Evolutionary conservation across 2,113 vertebrate species (phyloP), one percentile per base, ranked within the genome.

Genomic region (Butastur rufipennis): DNA sequence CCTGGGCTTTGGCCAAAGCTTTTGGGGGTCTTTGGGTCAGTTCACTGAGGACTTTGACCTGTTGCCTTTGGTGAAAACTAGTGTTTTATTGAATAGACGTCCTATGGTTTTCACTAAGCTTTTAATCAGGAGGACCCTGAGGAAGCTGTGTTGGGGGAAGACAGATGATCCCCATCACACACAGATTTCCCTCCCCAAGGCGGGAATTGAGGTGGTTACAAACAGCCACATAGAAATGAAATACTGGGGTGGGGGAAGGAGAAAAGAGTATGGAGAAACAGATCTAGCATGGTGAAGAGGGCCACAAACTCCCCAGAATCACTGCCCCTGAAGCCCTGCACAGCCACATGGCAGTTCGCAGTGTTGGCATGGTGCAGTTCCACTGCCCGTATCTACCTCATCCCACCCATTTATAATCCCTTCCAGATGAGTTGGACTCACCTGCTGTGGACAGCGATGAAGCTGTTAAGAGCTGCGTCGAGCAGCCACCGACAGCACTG

Each of bases 341-440:
- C 1, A 0, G 42, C 36, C 34, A 17, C 7, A 18, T 0, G 0
- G 50, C 29, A 7, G 58, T 14, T 43, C 0, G 1, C 29, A 27
- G 47, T 20, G 23, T 11, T 31, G 26, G 27, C 74, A 36, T 0
- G 1, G 42, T 48, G 4, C 53, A 73, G 48, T 34, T 29, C 26
- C 29, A 16, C 31, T 26, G 40, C 50, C 38, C 0, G 0, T 13
- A n/a, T 29, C 13, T 10, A 16, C n/a, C 3, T 1, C 53, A 36
- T 38, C 27, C 15, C 17, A 34, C 6, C 8, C 8, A 6, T n/a
- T 50, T 58, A 68, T n/a, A 19, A 32, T 42, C 21, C 42, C 53
- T 72, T 58, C 71, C 32, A 32, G 58, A 21, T 34, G 63, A 53
- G 15, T 3, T n/a, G 52, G 45, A 43, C 16, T 59, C 68, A 66